Evolutionary conservation across 2,797 vertebrate genomes (phyloP), one percentile per base, ranked within the genome.

Genomic region (Coluber constrictor): DNA sequence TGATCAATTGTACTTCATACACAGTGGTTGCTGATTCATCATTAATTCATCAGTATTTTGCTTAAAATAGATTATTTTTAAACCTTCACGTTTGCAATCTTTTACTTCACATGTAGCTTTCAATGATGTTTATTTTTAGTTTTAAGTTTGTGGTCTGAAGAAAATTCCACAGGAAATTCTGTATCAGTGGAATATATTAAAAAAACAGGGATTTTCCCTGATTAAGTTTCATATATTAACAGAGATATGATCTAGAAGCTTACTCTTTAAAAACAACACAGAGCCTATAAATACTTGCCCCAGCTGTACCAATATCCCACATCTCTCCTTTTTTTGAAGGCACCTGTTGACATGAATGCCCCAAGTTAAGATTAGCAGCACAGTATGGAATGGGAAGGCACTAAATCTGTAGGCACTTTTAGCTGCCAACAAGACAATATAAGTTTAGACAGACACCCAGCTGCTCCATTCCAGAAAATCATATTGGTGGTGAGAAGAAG

Each of bases 121-220:
- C 16, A 90, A 59, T 60, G 51, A 87, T 6, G 0, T 51, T 95
- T 96, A 96, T 97, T 96, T 97, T 96, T 96, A 96, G 93, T 94
- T 92, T 83, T 96, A 93, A 90, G 95, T 96, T 96, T 96, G 95
- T 92, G 95, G 92, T 95, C 92, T 0, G 0, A 93, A 89, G 95
- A 96, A 94, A 94, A 96, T 96, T 96, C 96, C 95, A 95, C 91
- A 96, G 96, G 96, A 97, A 96, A 96, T 97, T 96, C 96, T 95
- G 93, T 94, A 95, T 95, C 93, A 94, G 92, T 57, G 93, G 94
- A 93, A 94, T 93, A 90, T 91, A 0, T 61, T 90, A 63, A 93
- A 47, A 63, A 47, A 83, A 29, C 29, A 20, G 94, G 94, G 29
- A 74, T 74, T 83, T 51, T 95, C 95, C 87, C 95, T 10, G 95